Conservation (phyloP, 2,888 invertebrate genomes). For the Drosophila vallismaia region DNA sequence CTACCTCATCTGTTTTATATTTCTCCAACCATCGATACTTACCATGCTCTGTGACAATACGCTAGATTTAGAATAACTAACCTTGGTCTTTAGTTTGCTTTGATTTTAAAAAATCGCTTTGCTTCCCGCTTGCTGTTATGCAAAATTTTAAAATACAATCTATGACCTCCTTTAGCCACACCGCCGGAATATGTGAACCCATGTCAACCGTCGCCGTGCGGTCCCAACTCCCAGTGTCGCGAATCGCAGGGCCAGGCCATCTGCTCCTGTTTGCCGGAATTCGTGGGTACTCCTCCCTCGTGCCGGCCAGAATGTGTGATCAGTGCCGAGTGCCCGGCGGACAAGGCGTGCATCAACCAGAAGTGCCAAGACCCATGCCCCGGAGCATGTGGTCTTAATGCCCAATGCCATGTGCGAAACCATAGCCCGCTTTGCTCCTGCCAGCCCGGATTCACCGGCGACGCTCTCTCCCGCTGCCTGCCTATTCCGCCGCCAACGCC, state of each 20-base stretch:
- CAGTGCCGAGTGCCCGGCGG: constrained; percentile 90
- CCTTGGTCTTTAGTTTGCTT: constrained; percentile 36
- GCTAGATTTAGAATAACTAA: constrained; percentile 39
- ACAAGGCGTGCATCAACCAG: constrained; percentile 90
- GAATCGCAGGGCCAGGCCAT: constrained; percentile 88
- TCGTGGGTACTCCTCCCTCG: constrained; percentile 90
- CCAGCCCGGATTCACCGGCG: constrained; percentile 89
- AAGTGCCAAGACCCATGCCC: constrained; percentile 92
- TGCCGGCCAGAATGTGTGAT: constrained; percentile 93
- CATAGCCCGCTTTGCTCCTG: constrained; percentile 94
- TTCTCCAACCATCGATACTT: background rate
- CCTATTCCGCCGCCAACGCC: constrained; percentile 84
- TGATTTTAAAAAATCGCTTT: constrained; percentile 39
- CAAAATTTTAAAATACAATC: constrained; percentile 13
- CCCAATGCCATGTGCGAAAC: constrained; percentile 91
- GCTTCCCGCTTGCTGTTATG: constrained; percentile 29
- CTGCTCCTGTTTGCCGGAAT: constrained; percentile 89
- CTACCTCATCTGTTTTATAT: constrained; percentile 12
- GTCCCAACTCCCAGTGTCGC: constrained; percentile 90
- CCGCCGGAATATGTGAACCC: constrained; percentile 84
- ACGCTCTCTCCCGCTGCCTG: constrained; percentile 89
- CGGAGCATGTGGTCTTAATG: constrained; percentile 91
- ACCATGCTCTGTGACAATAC: constrained; percentile 49
- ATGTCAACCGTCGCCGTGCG: constrained; percentile 91
- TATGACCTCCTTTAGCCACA: constrained; percentile 50